Conservation (phyloP, 1,140 invertebrate genomes). For the Trialeurodes vaporariorum region DNA sequence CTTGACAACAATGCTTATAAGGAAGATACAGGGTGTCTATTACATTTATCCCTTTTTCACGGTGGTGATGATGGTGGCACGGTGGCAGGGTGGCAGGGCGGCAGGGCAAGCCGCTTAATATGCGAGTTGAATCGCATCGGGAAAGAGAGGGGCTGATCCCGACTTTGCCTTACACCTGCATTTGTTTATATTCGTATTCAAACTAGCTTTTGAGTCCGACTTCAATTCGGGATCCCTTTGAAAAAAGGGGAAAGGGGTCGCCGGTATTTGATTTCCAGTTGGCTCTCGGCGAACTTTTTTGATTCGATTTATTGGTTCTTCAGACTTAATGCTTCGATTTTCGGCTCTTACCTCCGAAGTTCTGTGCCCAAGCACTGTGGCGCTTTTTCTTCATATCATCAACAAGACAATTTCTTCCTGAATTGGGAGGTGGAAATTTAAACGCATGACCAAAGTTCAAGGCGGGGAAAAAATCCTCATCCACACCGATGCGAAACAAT, state of each 20-base stretch:
- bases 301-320: neutral
- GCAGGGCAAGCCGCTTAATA: too few species aligned
- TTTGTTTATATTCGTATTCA: neutral
- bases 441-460: too few species aligned
- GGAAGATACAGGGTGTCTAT: neutral
- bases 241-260: neutral
- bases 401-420: too few species aligned
- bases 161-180: neutral
- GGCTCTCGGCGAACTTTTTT: neutral
- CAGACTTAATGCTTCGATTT: too few species aligned
- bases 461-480: too few species aligned
- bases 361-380: too few species aligned
- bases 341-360: too few species aligned
- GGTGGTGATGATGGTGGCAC: too few species aligned
- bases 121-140: neutral
- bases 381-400: too few species aligned
- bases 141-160: neutral
- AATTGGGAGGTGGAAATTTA: too few species aligned
- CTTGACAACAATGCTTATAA: neutral
- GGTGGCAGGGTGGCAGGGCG: too few species aligned
- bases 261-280: neutral
- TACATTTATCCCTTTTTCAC: neutral
- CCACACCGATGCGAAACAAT: too few species aligned
- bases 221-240: neutral
- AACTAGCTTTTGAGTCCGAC: neutral